A percentile compares a stretch with the other conserved stretches of the same genome.
Conservation (phyloP, 2,113 vertebrate genomes). For the Physeter macrocephalus region DNA sequence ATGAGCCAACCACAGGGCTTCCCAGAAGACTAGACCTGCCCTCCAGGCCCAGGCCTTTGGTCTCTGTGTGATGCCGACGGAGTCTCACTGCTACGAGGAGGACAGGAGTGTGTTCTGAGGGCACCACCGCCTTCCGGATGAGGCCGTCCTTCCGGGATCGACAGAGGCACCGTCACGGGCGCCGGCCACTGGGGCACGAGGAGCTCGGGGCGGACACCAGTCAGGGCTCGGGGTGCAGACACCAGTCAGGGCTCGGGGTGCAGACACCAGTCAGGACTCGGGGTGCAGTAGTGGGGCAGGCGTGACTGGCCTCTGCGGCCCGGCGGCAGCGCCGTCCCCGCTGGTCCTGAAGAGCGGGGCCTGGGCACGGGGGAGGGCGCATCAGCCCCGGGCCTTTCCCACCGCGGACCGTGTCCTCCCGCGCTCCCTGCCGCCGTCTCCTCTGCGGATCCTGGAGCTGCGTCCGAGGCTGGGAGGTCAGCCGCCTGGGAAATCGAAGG, state of each 20-base stretch:
- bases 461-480: background rate
- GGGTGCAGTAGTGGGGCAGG: background rate
- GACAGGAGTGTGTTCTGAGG: fast-evolving
- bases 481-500: background rate
- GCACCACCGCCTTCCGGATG: fast-evolving
- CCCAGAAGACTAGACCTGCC: background rate
- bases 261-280: background rate
- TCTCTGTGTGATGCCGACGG: background rate
- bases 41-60: background rate
- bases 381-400: background rate
- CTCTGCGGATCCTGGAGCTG: background rate
- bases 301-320: background rate
- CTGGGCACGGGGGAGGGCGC: background rate
- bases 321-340: background rate
- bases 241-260: background rate
- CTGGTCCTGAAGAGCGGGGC: background rate
- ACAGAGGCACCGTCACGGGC: fast-evolving
- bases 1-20: background rate
- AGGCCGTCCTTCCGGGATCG: background rate
- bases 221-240: no score
- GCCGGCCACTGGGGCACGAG: background rate
- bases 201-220: background rate
- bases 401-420: background rate
- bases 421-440: background rate
- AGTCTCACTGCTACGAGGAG: background rate